Conservation (phyloP, 2,797 vertebrate species). For the Heliangelus exortis region DNA sequence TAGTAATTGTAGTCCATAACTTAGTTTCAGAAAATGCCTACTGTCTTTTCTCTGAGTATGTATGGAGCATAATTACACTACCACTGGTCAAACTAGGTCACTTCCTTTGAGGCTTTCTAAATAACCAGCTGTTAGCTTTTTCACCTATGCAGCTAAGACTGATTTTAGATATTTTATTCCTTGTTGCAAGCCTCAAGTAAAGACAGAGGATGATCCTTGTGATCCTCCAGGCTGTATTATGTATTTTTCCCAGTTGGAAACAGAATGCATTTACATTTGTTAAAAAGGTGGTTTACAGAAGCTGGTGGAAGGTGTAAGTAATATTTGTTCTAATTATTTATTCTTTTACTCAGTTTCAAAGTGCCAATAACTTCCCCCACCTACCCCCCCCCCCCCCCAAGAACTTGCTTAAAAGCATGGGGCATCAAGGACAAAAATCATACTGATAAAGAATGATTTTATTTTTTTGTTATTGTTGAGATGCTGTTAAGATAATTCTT, state of each 20-base stretch:
- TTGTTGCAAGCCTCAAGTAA: slow-evolving; percentile 68
- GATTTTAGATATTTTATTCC: slow-evolving; percentile 52
- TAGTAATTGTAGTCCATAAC: slow-evolving; percentile 59
- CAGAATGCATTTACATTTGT: slow-evolving; percentile 14
- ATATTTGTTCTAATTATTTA: slow-evolving; percentile 33
- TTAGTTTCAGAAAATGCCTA: slow-evolving; percentile 57
- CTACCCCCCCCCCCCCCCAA: fast-evolving
- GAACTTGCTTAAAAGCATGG: not conserved
- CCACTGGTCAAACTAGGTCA: slow-evolving; percentile 79
- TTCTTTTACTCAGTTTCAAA: slow-evolving; percentile 14
- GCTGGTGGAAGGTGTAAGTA: not conserved
- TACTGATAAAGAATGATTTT: not conserved
- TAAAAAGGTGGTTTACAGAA: slow-evolving; percentile 37
- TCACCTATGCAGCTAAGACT: slow-evolving; percentile 63
- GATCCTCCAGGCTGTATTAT: not conserved
- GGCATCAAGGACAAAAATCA: not conserved
- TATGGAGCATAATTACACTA: slow-evolving; percentile 53
- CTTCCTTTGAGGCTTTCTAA: slow-evolving; percentile 80
- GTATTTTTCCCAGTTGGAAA: slow-evolving; percentile 11
- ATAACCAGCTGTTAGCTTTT: slow-evolving; percentile 81
- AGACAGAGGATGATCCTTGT: not conserved
- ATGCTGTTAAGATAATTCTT: not conserved
- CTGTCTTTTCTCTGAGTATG: slow-evolving; percentile 11
- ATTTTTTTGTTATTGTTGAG: not conserved
- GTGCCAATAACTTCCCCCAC: not conserved